Conservation (phyloP, 2,888 invertebrate species). For the Pomacea canaliculata region DNA sequence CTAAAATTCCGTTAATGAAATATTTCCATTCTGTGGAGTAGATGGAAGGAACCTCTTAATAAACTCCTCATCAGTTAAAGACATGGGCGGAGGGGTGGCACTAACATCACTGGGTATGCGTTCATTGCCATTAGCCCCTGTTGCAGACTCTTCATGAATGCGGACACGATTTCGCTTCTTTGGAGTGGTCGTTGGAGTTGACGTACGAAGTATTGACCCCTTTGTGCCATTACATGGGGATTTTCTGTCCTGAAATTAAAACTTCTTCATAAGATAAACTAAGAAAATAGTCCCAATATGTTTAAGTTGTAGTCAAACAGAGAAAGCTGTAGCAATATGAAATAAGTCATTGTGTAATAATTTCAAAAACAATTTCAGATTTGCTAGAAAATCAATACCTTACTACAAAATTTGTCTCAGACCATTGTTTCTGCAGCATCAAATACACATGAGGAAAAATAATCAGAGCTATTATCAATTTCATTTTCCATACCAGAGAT, state of each 20-base stretch:
- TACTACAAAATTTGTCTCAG: too few relatives aligned
- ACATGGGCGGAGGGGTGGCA: conserved; percentile 45
- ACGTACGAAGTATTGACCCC: conserved; percentile 30
- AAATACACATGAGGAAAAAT: too few relatives aligned
- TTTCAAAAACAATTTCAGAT: too few relatives aligned
- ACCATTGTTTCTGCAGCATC: too few relatives aligned
- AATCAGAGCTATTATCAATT: too few relatives aligned
- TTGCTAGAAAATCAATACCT: too few relatives aligned
- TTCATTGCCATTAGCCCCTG: conserved; percentile 19
- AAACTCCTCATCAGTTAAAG: conserved; percentile 55
- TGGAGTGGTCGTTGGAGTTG: conserved; percentile 25
- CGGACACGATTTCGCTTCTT: conserved; percentile 37
- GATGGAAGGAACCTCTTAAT: conserved; percentile 41
- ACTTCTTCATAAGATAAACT: too few relatives aligned
- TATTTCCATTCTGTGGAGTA: conserved; percentile 30
- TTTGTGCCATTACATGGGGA: conserved; percentile 10
- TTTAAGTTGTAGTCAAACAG: too few relatives aligned
- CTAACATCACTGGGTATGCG: conserved; percentile 18
- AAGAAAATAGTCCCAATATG: too few relatives aligned
- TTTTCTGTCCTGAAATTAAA: conserved; percentile 18
- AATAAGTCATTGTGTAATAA: too few relatives aligned
- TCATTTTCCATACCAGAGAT: too few relatives aligned
- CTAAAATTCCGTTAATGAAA: conserved; percentile 1
- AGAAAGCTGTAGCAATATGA: too few relatives aligned
- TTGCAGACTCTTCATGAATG: conserved; percentile 34